Evolutionary conservation across 2,113 vertebrate species (phyloP), one percentile per base, ranked within the genome.

Genomic region (Neofelis nebulosa): DNA sequence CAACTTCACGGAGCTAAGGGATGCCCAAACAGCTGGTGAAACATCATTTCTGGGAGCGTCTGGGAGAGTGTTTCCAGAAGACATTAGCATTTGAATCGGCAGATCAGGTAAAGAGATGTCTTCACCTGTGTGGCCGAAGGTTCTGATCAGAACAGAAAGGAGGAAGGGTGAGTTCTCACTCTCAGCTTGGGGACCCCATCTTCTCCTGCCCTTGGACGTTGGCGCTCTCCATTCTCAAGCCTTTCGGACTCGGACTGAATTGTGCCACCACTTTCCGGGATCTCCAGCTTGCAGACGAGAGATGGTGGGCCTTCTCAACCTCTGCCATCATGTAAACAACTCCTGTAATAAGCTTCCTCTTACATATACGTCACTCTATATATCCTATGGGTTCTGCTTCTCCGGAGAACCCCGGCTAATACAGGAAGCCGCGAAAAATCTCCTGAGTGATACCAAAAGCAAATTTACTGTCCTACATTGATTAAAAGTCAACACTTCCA

Each of bases 301-400:
- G 55, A 7, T 0, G 3, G 38, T 78, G 55, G 4, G 29, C 31
- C 18, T 45, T 61, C 71, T 63, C 4, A 3, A 23, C 55, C 71
- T 76, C 19, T 74, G 4, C 14, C 11, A 15, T 36, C 36, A 10
- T 2, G 29, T 18, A 31, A 89, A 38, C 31, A 7, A 15, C 12
- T 27, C 55, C 55, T 63, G 13, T 11, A 11, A 3, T 48, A 48
- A 76, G 88, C 11, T 8, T 13, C 55, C n/a, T 74, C n/a, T 74
- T 74, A 14, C 3, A 14, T 2, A 25, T 7, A 12, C 29, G 33
- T 7, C 52, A 45, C 31, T 78, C 0, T 27, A 1, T 4, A 19
- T 18, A 9, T 45, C 41, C 52, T 25, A 2, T 14, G 23, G 52
- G 4, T 41, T 25, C 19, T 52, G 13, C 31, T 69, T 81, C 76